Percentiles rank a stretch among this genome's conserved stretches.
Evolutionary conservation across 2,888 invertebrate genomes (phyloP).

Genomic region (Tenodera sinensis): DNA sequence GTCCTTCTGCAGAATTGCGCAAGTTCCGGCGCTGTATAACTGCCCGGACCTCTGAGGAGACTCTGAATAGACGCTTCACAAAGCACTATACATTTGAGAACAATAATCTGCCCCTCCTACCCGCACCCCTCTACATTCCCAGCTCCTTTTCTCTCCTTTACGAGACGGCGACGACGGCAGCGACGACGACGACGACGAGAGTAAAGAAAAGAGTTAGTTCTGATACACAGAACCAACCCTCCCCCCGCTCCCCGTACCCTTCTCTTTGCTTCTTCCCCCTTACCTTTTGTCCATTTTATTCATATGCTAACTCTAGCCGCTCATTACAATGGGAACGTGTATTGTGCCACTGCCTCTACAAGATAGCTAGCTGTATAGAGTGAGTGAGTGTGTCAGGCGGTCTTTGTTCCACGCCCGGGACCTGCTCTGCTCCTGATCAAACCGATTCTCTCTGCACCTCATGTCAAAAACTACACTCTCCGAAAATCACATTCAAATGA

Average conservation of each 20-base stretch:
- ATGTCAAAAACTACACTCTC: not conserved
- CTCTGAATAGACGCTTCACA: constrained; percentile 33
- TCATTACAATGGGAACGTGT: constrained; percentile 33
- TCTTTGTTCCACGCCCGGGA: not conserved
- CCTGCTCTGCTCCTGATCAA: not conserved
- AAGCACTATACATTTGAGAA: constrained; percentile 34
- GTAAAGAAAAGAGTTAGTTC: constrained; percentile 35
- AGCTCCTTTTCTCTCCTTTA: constrained; percentile 16
- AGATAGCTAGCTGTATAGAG: not conserved
- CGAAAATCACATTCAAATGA: not conserved
- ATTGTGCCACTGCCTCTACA: constrained; percentile 29
- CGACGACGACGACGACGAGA: not conserved
- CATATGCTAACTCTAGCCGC: constrained; percentile 34
- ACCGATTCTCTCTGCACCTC: not conserved
- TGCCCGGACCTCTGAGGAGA: constrained; percentile 26
- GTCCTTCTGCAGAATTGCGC: constrained; percentile 28
- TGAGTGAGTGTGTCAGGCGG: not conserved
- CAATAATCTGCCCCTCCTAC: constrained; percentile 27
- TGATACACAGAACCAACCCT: constrained; percentile 31
- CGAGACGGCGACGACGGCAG: not conserved
- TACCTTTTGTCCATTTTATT: constrained; percentile 35
- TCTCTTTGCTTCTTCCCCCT: constrained; percentile 20
- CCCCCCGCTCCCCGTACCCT: constrained; percentile 11
- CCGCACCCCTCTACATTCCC: not conserved
- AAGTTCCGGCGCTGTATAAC: constrained; percentile 23